A percentile compares a stretch with the other conserved stretches of the same genome.
Conservation (phyloP, 2,888 invertebrate species). For the Oscheius sp. region DNA sequence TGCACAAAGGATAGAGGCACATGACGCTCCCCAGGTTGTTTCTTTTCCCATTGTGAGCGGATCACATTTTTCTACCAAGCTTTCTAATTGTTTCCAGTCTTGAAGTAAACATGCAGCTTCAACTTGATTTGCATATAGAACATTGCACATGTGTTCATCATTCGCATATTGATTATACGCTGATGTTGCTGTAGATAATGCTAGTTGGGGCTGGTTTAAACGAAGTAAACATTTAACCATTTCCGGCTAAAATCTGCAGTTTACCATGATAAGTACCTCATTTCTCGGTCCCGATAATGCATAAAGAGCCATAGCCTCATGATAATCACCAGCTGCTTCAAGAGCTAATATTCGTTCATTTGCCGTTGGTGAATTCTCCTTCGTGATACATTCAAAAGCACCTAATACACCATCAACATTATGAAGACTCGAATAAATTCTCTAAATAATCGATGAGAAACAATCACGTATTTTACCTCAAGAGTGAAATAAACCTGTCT, state of each 20-base stretch:
- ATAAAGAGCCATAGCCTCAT: conserved; percentile 38
- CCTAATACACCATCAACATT: conserved; percentile 45
- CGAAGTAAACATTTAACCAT: conserved; percentile 32
- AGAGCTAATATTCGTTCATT: conserved; percentile 40
- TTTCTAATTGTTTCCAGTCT: conserved; percentile 31
- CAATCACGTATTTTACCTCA: conserved; percentile 22
- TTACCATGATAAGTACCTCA: conserved; percentile 31
- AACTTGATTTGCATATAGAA: conserved; percentile 26
- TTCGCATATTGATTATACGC: background rate
- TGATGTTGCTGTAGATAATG: conserved; percentile 21
- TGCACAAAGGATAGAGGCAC: conserved; percentile 28
- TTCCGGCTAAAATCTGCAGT: conserved; percentile 2
- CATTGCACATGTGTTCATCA: conserved; percentile 20
- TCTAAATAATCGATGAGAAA: conserved; percentile 18
- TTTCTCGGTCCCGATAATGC: conserved; percentile 12
- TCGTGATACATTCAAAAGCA: conserved; percentile 35
- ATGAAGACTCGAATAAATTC: conserved; percentile 35
- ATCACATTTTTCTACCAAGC: conserved; percentile 19
- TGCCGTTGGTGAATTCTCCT: conserved; percentile 4
- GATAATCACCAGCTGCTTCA: conserved; percentile 45
- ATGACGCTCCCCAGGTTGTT: conserved; percentile 31
- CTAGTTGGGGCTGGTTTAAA: conserved; percentile 33
- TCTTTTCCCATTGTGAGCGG: conserved; percentile 2
- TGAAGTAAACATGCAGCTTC: conserved; percentile 34
- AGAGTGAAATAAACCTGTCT: conserved; percentile 31